phyloP scores from a whole-genome alignment of 2,113 vertebrate genomes.

The Tachuris rubrigastra region DNA sequence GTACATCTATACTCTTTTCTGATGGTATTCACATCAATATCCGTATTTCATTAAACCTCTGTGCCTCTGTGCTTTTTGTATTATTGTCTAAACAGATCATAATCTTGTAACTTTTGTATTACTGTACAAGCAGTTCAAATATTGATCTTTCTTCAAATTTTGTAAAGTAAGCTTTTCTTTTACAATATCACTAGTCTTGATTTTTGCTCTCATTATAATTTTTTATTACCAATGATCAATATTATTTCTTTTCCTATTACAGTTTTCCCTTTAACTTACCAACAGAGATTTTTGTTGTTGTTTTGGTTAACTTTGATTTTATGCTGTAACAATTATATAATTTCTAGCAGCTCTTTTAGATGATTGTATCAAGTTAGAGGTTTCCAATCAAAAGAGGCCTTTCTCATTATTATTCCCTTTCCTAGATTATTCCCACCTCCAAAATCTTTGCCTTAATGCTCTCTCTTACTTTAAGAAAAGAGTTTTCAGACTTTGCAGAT shows the following conservation, averaged over 20 bases:
- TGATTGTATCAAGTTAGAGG: neutral
- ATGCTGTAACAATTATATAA: neutral
- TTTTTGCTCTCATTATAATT: neutral
- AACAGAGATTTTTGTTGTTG: neutral
- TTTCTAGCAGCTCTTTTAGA: neutral
- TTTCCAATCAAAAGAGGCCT: neutral
- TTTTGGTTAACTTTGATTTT: neutral
- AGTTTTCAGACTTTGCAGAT: neutral
- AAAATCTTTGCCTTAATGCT: neutral
- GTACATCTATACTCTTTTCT: neutral
- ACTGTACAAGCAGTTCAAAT: neutral
- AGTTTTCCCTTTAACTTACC: neutral
- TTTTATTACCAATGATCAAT: neutral
- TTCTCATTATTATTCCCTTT: neutral
- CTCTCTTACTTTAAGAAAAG: neutral
- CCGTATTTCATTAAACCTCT: neutral
- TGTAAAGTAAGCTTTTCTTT: neutral
- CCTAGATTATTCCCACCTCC: neutral
- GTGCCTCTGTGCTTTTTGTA: neutral
- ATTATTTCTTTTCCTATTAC: neutral
- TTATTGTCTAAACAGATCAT: neutral
- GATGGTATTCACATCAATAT: neutral
- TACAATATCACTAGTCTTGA: neutral
- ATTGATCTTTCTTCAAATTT: neutral
- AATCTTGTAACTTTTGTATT: neutral